phyloP scores from a whole-genome alignment of 2,113 vertebrate genomes.

The Furnarius figulus region DNA sequence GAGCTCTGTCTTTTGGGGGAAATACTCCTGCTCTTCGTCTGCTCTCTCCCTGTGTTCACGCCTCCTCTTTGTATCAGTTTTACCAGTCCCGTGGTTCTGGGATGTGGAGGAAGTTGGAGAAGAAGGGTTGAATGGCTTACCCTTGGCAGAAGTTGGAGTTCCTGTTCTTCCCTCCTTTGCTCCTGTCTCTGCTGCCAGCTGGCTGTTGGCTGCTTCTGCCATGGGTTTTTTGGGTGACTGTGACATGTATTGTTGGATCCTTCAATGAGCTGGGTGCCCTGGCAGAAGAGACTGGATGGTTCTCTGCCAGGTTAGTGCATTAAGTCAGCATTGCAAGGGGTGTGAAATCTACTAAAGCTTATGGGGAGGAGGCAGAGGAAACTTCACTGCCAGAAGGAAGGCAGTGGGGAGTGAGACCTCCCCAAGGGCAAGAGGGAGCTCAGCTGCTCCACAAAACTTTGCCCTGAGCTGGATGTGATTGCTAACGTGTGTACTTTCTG shows the following conservation, averaged over 20 bases:
- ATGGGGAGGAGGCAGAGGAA: neutral
- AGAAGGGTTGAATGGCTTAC: neutral
- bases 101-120: conserved; percentile 24
- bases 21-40: neutral
- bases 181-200: neutral
- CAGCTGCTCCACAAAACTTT: neutral
- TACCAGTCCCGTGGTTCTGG: neutral
- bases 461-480: neutral
- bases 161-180: neutral
- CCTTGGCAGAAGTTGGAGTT: conserved; percentile 30
- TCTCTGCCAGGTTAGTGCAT: neutral
- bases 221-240: neutral
- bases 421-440: neutral
- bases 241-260: neutral
- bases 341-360: neutral
- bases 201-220: neutral
- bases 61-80: neutral
- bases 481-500: neutral
- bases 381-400: neutral
- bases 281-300: neutral
- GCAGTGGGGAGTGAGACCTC: neutral
- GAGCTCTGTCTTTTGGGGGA: neutral
- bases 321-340: neutral
- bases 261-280: neutral
- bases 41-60: neutral